Percentiles rank a stretch among this genome's conserved stretches.
Conservation (phyloP, 1,140 invertebrate species). For the Drosophila baimaii region DNA sequence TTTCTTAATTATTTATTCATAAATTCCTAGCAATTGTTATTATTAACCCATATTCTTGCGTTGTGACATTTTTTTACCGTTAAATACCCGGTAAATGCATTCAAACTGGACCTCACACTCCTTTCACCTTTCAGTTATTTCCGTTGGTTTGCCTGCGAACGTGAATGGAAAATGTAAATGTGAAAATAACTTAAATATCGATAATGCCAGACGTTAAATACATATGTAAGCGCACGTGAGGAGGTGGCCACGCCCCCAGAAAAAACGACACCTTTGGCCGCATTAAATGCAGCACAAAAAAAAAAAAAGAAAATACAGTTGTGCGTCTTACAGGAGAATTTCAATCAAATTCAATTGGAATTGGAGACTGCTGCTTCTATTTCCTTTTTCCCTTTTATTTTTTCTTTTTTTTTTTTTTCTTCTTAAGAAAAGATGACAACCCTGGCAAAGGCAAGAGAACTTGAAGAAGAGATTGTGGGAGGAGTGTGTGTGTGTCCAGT, state of each 20-base stretch:
- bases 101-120: not conserved
- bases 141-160: conserved; percentile 3
- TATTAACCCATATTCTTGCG: not conserved
- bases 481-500: conserved; percentile 32
- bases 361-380: conserved; percentile 8
- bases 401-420: not conserved
- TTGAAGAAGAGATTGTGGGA: not conserved
- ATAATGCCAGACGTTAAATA: conserved; percentile 4
- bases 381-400: not conserved
- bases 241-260: not conserved
- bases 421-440: conserved; percentile 22
- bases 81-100: no score
- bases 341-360: conserved; percentile 65
- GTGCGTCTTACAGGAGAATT: conserved; percentile 26
- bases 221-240: not conserved
- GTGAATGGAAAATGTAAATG: conserved; percentile 43
- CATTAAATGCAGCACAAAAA: conserved; percentile 20
- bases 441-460: not conserved
- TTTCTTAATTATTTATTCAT: no score
- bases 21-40: no score
- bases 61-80: not conserved
- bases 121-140: conserved; percentile 1
- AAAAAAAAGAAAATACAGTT: conserved; percentile 1
- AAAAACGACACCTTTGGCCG: conserved; percentile 4
- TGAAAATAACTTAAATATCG: conserved; percentile 18